phyloP scores from a whole-genome alignment of 37 sponge, comb jelly and placozoan genomes.

The Corticium candelabrum region DNA sequence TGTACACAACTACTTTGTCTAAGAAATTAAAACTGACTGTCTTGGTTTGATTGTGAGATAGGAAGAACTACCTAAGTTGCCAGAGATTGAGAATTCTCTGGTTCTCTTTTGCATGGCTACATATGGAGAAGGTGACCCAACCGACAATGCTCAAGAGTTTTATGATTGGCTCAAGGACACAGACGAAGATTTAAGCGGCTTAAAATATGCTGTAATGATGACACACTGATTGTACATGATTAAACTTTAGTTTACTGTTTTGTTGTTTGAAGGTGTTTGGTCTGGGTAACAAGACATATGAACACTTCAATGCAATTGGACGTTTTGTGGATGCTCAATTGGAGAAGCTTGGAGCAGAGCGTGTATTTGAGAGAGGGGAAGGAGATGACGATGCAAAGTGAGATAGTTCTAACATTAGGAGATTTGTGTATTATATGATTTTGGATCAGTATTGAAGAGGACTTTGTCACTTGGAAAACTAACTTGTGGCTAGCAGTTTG shows the following conservation, averaged over 20 bases:
- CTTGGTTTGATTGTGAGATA: slow-evolving; percentile 19
- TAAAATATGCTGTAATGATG: slow-evolving; percentile 30
- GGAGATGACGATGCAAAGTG: slow-evolving; percentile 96
- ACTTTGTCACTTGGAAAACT: slow-evolving; percentile 94
- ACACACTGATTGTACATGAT: neutral
- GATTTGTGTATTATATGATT: neutral
- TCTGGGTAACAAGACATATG: slow-evolving; percentile 97
- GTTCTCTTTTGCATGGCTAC: slow-evolving; percentile 90
- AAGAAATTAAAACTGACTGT: neutral
- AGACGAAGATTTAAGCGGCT: slow-evolving; percentile 32
- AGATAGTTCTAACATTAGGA: slow-evolving; percentile 10
- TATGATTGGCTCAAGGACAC: slow-evolving; percentile 68
- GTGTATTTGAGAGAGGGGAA: slow-evolving; percentile 67
- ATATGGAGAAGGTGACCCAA: slow-evolving; percentile 97
- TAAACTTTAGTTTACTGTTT: neutral
- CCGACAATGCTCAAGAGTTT: slow-evolving; percentile 87
- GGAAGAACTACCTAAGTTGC: slow-evolving; percentile 60
- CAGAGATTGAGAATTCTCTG: slow-evolving; percentile 56
- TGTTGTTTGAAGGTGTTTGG: slow-evolving; percentile 62
- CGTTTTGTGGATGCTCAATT: slow-evolving; percentile 64
- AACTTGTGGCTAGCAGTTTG: slow-evolving; percentile 72
- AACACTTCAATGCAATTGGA: slow-evolving; percentile 86
- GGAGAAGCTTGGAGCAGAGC: slow-evolving; percentile 52
- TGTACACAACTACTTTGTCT: neutral
- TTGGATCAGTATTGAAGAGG: slow-evolving; percentile 82